Evolutionary conservation across 2,113 vertebrate species (phyloP), one percentile per base, ranked within the genome.

Genomic region (Ageneiosus marmoratus): DNA sequence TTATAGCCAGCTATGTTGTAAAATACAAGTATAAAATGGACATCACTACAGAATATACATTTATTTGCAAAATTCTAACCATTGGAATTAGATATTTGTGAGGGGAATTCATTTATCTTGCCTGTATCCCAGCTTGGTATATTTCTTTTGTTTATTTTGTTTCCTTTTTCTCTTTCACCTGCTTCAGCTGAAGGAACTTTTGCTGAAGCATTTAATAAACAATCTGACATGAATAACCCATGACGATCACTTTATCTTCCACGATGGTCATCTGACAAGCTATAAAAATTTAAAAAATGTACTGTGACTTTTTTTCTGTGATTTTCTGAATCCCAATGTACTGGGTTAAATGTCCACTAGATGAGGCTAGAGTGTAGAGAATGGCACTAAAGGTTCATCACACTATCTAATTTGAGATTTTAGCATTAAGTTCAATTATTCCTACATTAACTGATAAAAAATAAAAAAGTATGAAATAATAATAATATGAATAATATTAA

Each of bases 351-450:
- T 75, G 32, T 86, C 89, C 94, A 93, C 89, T 85, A 89, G 94
- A 86, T 89, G 91, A 88, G 60, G 86, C 81, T 86, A 91, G 87
- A 92, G 92, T 87, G 82, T 85, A 91, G 86, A 81, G 79, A 89
- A 91, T 90, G 60, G 81, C 53, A 67, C 67, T 18, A 7, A 24
- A 48, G 51, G 70, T 29, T 74, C 3, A 3, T 75, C 8, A 53
- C 27, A 11, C 7, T 29, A 29, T 44, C 2, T n/a, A 56, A 15
- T 58, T 10, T 56, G 4, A 44, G 32, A 22, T 32, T 34, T 56
- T 37, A 55, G 20, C 16, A 55, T 32, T 22, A 55, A 2, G 32
- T 55, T 58, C 13, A 58, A 5, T 77, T 5, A 37, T 24, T 37
- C 11, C 74, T 24, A 46, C 20, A 44, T 69, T 70, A 44, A 5